phyloP scores from a whole-genome alignment of 2,797 vertebrate species.

The Sebastes alutus region DNA sequence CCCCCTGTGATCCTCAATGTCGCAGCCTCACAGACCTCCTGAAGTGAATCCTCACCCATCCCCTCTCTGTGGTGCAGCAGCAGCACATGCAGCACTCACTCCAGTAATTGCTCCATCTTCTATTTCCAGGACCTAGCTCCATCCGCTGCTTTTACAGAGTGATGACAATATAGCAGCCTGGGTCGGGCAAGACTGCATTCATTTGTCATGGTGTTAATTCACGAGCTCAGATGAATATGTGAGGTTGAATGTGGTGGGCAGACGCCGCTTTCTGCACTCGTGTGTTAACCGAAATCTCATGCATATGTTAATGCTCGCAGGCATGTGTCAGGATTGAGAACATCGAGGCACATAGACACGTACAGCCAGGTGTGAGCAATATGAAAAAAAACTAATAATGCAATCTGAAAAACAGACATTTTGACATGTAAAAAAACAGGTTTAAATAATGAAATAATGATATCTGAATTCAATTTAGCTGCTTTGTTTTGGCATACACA shows the following conservation, averaged over 20 bases:
- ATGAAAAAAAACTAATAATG: not conserved
- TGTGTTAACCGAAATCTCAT: not conserved
- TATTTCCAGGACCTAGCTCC: constrained; percentile 23
- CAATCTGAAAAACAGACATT: not conserved
- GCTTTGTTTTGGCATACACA: not conserved
- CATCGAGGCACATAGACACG: not conserved
- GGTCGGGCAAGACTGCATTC: not conserved
- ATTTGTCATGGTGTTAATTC: constrained; percentile 1
- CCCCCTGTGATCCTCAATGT: constrained; percentile 11
- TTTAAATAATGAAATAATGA: not conserved
- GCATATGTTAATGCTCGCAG: constrained; percentile 1
- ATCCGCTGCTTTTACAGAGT: constrained; percentile 21
- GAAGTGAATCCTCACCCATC: constrained; percentile 19
- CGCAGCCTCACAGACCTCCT: constrained; percentile 14
- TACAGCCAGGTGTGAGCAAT: not conserved
- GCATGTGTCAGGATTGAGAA: not conserved
- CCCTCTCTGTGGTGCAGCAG: not conserved
- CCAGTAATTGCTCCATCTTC: constrained; percentile 28
- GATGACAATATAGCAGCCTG: constrained; percentile 1
- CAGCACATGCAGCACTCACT: not conserved
- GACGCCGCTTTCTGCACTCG: constrained; percentile 20
- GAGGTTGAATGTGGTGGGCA: constrained; percentile 12
- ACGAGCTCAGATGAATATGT: not conserved
- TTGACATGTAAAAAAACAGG: not conserved
- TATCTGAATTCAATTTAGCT: not conserved